Percentiles rank a stretch among this genome's conserved stretches.
phyloP scores from a whole-genome alignment of 2,113 vertebrate species.

The Cephalopholis sonnerati region DNA sequence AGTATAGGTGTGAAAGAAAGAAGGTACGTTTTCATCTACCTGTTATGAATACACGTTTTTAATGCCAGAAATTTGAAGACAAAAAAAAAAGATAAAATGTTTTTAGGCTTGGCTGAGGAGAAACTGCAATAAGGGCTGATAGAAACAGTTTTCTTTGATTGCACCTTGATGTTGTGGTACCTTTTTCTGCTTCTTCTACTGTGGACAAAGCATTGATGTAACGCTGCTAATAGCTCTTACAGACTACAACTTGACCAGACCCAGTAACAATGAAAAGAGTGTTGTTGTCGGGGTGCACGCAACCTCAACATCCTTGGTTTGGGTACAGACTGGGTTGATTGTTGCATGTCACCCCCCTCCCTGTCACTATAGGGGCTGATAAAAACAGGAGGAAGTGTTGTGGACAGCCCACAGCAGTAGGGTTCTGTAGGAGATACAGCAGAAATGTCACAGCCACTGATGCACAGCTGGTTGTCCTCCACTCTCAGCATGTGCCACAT shows the following conservation, averaged over 20 bases:
- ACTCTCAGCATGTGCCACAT: constrained; percentile 53
- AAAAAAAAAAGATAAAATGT: background rate
- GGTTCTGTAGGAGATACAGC: constrained; percentile 39
- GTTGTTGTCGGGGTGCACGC: background rate
- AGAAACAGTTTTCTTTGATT: background rate
- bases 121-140: background rate
- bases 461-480: constrained; percentile 61
- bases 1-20: background rate
- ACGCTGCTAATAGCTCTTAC: background rate
- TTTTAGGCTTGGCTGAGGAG: constrained; percentile 1
- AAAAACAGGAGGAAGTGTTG: constrained; percentile 4
- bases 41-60: background rate
- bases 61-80: background rate
- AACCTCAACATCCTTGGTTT: background rate
- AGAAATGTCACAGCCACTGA: constrained; percentile 73
- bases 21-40: background rate
- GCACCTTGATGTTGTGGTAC: background rate
- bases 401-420: constrained; percentile 6
- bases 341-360: background rate
- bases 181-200: background rate
- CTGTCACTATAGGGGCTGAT: background rate
- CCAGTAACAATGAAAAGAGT: background rate
- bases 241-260: too few species aligned
- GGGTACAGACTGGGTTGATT: background rate
- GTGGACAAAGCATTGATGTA: background rate